Evolutionary conservation across 1,140 invertebrate species (phyloP).

Genomic region (Chrysoperla carnea): DNA sequence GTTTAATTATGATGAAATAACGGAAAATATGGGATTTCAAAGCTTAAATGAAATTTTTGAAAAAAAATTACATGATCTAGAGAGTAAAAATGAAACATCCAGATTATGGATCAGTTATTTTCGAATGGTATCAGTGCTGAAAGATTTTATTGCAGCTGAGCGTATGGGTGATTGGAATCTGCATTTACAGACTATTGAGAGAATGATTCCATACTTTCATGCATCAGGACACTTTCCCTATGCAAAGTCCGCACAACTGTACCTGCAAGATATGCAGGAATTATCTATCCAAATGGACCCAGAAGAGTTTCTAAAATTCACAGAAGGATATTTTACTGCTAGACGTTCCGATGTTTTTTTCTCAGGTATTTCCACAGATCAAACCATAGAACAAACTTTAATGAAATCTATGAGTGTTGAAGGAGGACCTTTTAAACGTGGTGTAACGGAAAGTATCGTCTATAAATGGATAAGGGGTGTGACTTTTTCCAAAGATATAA

Average conservation of each 20-base stretch:
- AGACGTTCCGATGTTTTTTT: constrained; percentile 9
- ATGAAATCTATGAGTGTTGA: constrained; percentile 6
- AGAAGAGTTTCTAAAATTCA: constrained; percentile 15
- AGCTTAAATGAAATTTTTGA: constrained; percentile 6
- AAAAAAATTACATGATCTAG: constrained; percentile 5
- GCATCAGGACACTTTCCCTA: constrained; percentile 12
- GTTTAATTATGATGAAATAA: too few relatives aligned
- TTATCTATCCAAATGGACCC: constrained; percentile 13
- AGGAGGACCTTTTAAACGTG: constrained; percentile 7
- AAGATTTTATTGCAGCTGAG: constrained; percentile 14
- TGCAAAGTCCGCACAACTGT: constrained; percentile 17
- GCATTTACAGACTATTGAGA: too few relatives aligned
- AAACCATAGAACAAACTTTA: constrained; percentile 6
- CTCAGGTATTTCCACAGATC: constrained; percentile 7
- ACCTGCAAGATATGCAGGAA: constrained; percentile 17
- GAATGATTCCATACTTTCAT: too few relatives aligned
- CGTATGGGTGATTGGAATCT: too few relatives aligned
- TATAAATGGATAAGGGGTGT: constrained; percentile 8
- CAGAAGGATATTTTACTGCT: constrained; percentile 14
- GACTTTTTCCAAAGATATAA: constrained; percentile 11
- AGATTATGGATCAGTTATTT: constrained; percentile 21
- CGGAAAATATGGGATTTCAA: constrained; percentile 6
- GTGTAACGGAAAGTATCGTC: constrained; percentile 5
- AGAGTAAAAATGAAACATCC: constrained; percentile 9
- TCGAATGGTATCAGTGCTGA: constrained; percentile 15